Conservation (phyloP, 1,140 invertebrate genomes). For the Atta cephalotes region DNA sequence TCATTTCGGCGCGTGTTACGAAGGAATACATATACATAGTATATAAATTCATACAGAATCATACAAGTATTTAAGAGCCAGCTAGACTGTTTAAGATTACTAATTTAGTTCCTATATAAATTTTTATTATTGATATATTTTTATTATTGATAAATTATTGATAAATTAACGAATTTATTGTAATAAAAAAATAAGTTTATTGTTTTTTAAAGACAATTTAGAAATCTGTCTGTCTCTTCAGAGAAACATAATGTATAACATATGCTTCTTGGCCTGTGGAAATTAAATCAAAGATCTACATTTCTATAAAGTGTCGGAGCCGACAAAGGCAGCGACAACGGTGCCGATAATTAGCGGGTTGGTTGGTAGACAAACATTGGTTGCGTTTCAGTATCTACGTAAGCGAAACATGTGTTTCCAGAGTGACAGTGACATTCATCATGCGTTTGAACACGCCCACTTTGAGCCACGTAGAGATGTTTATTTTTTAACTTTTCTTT, state of each 20-base stretch:
- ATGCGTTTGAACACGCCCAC: conserved; percentile 80
- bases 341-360: conserved; percentile 83
- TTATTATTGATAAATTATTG: background rate
- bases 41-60: too few species aligned
- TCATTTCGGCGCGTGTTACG: too few species aligned
- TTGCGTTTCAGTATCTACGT: conserved; percentile 81
- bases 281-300: conserved; percentile 72
- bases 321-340: conserved; percentile 72
- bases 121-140: background rate
- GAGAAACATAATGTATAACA: conserved; percentile 67
- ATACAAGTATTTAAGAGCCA: too few species aligned
- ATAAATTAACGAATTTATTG: background rate
- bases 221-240: background rate
- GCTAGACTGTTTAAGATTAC: too few species aligned
- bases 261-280: conserved; percentile 50
- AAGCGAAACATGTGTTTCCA: conserved; percentile 82
- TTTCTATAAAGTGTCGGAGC: conserved; percentile 72
- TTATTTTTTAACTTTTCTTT: conserved; percentile 60
- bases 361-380: conserved; percentile 83
- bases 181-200: background rate
- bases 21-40: too few species aligned
- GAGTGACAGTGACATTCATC: conserved; percentile 84
- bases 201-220: background rate
- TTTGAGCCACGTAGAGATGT: conserved; percentile 62
- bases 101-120: too few species aligned